Evolutionary conservation across 1,140 invertebrate genomes (phyloP).

Genomic region (Paraescarpia echinospica): DNA sequence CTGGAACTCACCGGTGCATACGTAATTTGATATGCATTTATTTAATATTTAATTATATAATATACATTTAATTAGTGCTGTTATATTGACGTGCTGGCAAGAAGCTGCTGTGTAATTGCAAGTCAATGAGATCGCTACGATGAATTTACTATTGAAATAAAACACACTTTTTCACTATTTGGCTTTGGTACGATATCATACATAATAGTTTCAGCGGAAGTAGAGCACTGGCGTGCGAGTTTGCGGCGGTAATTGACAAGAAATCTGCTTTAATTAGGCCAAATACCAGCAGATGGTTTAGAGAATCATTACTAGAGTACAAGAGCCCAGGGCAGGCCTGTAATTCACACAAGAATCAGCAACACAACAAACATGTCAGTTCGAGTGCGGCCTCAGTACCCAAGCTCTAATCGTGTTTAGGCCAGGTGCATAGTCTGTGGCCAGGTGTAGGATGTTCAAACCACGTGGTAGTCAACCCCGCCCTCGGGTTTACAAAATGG

Average conservation of each 20-base stretch:
- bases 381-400: neutral
- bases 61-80: neutral
- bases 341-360: neutral
- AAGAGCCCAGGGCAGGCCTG: neutral
- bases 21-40: neutral
- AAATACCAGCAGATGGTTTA: neutral
- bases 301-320: neutral
- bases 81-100: neutral
- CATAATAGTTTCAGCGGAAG: neutral
- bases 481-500: too few relatives aligned
- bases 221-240: neutral
- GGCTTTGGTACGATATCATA: neutral
- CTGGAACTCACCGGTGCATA: neutral
- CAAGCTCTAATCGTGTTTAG: too few relatives aligned
- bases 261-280: neutral
- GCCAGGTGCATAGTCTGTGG: too few relatives aligned
- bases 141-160: neutral
- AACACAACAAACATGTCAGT: neutral
- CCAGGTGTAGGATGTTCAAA: too few relatives aligned
- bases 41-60: neutral
- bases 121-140: neutral
- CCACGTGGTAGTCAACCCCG: too few relatives aligned
- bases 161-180: neutral
- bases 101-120: neutral
- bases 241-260: neutral